Percentiles rank a stretch among this genome's conserved stretches.
Conservation (phyloP, 2,797 vertebrate genomes). For the Erpetoichthys calabaricus region DNA sequence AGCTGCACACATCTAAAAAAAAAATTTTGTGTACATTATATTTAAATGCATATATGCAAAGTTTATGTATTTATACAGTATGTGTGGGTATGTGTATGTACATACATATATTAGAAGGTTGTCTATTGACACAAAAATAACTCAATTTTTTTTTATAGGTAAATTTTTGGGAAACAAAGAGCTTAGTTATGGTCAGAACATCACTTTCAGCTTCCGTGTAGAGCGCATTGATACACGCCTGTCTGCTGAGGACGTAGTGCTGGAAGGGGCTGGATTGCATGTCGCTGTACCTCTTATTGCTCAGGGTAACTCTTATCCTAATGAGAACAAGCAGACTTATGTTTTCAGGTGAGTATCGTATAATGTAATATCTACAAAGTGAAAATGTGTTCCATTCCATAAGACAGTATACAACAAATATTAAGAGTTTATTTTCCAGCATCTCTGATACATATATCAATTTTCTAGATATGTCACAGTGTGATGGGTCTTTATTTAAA, state of each 20-base stretch:
- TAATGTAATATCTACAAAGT: slow-evolving; percentile 2
- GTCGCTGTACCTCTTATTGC: slow-evolving; percentile 83
- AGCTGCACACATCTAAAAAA: too few relatives aligned
- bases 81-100: too few relatives aligned
- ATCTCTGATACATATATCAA: neutral
- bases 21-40: too few relatives aligned
- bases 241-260: slow-evolving; percentile 82
- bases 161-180: slow-evolving; percentile 82
- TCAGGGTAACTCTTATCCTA: slow-evolving; percentile 87
- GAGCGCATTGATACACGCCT: slow-evolving; percentile 77
- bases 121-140: too few relatives aligned
- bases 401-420: neutral
- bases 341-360: slow-evolving; percentile 66
- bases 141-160: slow-evolving; percentile 37
- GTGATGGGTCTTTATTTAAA: too few relatives aligned
- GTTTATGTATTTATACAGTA: too few relatives aligned
- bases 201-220: slow-evolving; percentile 75
- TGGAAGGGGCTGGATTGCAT: slow-evolving; percentile 72
- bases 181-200: slow-evolving; percentile 85
- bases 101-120: too few relatives aligned
- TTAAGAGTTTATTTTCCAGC: neutral
- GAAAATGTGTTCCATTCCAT: neutral
- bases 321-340: slow-evolving; percentile 61
- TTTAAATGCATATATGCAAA: too few relatives aligned
- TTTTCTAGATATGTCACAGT: neutral